Conservation (phyloP, 2,797 vertebrate species). For the Characodon lateralis region DNA sequence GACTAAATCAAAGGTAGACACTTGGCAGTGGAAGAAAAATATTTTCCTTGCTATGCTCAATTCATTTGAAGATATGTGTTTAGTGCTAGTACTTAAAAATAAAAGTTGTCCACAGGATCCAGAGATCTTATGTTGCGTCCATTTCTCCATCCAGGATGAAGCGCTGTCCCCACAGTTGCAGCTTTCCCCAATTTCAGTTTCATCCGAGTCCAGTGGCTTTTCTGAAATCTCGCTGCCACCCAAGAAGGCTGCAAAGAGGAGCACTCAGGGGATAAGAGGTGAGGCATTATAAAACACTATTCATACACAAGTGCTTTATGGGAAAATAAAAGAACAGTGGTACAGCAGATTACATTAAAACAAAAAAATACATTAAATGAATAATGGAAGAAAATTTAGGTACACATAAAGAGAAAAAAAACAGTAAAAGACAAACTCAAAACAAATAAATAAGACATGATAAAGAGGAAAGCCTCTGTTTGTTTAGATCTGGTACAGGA, state of each 20-base stretch:
- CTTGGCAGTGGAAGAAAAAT: not conserved
- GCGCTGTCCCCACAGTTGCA: constrained; percentile 82
- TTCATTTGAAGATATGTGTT: not conserved
- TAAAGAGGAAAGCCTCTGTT: not conserved
- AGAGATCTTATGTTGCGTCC: constrained; percentile 14
- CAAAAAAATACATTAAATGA: not conserved
- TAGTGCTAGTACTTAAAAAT: not conserved
- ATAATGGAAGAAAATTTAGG: not conserved
- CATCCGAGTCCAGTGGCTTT: constrained; percentile 83
- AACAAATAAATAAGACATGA: not conserved
- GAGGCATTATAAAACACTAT: constrained; percentile 5
- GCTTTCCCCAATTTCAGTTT: constrained; percentile 87
- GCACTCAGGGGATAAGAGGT: constrained; percentile 73
- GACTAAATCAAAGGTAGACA: no score
- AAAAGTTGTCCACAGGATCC: not conserved
- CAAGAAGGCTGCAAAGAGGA: constrained; percentile 68
- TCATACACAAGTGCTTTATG: not conserved
- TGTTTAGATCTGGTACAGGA: not conserved
- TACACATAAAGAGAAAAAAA: not conserved
- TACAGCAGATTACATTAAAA: not conserved
- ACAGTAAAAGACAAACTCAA: not conserved
- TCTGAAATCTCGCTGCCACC: constrained; percentile 70
- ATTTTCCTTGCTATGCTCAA: not conserved
- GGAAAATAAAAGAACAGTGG: not conserved
- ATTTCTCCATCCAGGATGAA: constrained; percentile 83